These are phyloP conservation scores for Meta bourneti DNA, from an alignment of 2,888 invertebrate species.

Conservation along the genomic window DNA sequence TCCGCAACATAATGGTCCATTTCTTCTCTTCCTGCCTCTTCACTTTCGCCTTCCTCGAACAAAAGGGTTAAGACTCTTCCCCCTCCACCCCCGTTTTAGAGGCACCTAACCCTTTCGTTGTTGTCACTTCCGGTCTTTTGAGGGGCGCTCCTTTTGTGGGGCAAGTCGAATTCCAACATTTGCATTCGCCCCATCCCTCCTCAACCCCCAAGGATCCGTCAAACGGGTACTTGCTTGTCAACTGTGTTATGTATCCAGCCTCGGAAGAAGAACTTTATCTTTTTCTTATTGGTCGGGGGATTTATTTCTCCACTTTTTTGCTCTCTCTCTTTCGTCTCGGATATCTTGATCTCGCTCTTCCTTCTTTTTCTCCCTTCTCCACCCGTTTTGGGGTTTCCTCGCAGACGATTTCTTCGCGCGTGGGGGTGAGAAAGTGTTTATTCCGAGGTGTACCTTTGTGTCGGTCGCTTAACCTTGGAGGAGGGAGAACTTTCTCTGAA, in stretches of 20 bases:
- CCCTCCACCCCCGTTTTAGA: constrained; percentile 48
- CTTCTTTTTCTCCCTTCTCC: not conserved
- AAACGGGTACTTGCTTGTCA: constrained; percentile 67
- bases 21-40: constrained; percentile 63
- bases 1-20: constrained; percentile 71
- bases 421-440: constrained; percentile 4
- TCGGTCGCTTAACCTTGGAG: not conserved
- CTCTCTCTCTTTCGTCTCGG: not conserved
- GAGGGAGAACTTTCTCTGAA: not conserved
- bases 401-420: not conserved
- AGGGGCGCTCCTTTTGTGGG: constrained; percentile 35
- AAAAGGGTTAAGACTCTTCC: constrained; percentile 56
- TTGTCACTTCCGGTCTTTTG: constrained; percentile 74
- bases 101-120: constrained; percentile 75
- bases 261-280: constrained; percentile 36
- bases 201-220: constrained; percentile 44
- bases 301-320: constrained; percentile 27
- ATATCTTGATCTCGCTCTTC: constrained; percentile 26
- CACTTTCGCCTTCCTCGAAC: constrained; percentile 50
- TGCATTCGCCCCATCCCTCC: constrained; percentile 52
- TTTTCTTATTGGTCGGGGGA: constrained; percentile 18
- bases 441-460: not conserved
- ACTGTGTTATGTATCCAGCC: constrained; percentile 59
- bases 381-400: not conserved
- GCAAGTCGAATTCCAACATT: constrained; percentile 66